A percentile compares a stretch with the other conserved stretches of the same genome.
These are phyloP conservation scores for Hycleus cichorii DNA, from an alignment of 1,140 invertebrate species.

Conservation along the genomic window DNA sequence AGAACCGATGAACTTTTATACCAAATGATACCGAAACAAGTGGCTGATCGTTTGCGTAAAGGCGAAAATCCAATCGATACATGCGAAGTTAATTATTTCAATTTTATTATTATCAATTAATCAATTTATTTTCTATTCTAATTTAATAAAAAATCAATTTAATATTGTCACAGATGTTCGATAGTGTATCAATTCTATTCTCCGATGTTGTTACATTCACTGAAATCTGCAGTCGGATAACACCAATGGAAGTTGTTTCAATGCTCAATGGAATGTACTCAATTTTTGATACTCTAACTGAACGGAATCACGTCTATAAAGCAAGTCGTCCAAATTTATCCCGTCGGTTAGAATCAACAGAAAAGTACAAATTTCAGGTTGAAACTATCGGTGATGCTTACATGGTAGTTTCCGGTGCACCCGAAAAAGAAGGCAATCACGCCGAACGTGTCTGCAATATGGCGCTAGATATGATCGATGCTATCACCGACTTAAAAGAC, in stretches of 20 bases:
- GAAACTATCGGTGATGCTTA: conserved; percentile 97
- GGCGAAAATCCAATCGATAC: conserved; percentile 93
- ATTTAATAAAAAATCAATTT: not conserved
- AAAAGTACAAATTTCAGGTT: conserved; percentile 52
- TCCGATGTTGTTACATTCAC: conserved; percentile 97
- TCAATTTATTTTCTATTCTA: not conserved
- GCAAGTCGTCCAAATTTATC: conserved; percentile 44
- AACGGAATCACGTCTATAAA: conserved; percentile 90
- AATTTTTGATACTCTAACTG: conserved; percentile 85
- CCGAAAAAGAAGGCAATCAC: conserved; percentile 82
- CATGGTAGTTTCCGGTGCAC: conserved; percentile 94
- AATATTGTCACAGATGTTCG: conserved; percentile 69
- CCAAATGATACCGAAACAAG: conserved; percentile 98
- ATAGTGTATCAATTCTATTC: conserved; percentile 90
- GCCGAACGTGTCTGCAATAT: conserved; percentile 92
- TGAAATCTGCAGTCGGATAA: conserved; percentile 89
- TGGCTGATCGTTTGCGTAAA: conserved; percentile 82
- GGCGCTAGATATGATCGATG: conserved; percentile 93
- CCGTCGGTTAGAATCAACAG: not conserved
- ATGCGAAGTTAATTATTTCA: conserved; percentile 66
- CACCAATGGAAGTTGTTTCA: conserved; percentile 94
- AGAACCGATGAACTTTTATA: conserved; percentile 91
- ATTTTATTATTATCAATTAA: not conserved
- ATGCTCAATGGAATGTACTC: conserved; percentile 95
- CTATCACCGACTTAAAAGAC: conserved; percentile 83